phyloP scores from a whole-genome alignment of 2,113 vertebrate genomes.

The Protobothrops flavoviridis region DNA sequence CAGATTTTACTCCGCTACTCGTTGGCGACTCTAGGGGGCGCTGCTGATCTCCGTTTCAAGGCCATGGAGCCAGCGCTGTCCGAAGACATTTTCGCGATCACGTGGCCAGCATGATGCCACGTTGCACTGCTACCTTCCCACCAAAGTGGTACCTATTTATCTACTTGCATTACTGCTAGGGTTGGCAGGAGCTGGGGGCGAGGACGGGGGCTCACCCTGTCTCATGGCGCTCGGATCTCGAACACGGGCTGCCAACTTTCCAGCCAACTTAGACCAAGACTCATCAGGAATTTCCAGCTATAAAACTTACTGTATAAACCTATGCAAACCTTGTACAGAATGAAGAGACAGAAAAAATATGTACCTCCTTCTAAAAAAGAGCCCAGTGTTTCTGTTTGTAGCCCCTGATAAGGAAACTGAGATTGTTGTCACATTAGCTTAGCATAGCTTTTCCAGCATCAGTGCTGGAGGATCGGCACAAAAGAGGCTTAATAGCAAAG shows the following conservation, averaged over 20 bases:
- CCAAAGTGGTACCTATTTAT: neutral
- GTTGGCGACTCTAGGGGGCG: neutral
- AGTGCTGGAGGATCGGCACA: neutral
- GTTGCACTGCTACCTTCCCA: neutral
- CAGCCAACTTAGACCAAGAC: neutral
- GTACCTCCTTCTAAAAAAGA: neutral
- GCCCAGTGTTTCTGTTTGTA: neutral
- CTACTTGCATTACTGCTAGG: neutral
- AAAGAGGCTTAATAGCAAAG: neutral
- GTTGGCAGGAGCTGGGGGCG: neutral
- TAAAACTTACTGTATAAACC: neutral
- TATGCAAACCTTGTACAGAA: neutral
- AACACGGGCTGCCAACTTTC: neutral
- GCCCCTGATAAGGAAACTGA: neutral
- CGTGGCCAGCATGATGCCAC: neutral
- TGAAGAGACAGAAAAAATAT: neutral
- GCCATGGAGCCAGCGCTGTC: neutral
- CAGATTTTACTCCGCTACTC: neutral
- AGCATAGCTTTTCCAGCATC: neutral
- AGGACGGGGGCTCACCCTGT: neutral
- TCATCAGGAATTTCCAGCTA: neutral
- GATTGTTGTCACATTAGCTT: neutral
- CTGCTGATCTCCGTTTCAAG: too few relatives aligned
- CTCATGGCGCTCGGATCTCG: neutral
- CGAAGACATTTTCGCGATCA: neutral